Evolutionary conservation across 2,113 vertebrate species (phyloP), one percentile per base, ranked within the genome.

Genomic region (Falcunculus frontatus): DNA sequence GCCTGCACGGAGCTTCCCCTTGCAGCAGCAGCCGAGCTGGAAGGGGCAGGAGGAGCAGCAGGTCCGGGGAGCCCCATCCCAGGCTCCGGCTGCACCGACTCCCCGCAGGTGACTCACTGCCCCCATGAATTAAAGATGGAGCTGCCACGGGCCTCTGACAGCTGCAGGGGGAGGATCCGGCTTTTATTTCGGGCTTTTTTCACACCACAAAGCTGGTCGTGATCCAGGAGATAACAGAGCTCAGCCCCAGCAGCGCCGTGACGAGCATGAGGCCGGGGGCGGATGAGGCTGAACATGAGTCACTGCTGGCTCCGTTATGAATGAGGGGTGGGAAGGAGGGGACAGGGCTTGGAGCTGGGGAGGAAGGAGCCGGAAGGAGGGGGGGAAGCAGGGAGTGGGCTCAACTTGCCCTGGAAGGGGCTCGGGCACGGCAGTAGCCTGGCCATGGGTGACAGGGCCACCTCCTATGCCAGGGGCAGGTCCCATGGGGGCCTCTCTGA

Each of bases 61-160:
- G 60, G 16, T 32, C 41, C 0, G 13, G 87, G 53, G 78, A 89
- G 79, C 55, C 55, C 79, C 63, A 32, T 55, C 47, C 78, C 63
- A 62, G 47, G 62, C 78, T 76, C 77, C 0, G 60, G 44, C 62
- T 60, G 69, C 78, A 46, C 41, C 29, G 30, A 47, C 55, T 69
- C 85, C 95, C 88, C 25, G 3, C 94, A 95, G 93, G 95, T 97
- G 96, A 97, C 91, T 96, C 96, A 97, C 52, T 82, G 60, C 60
- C 87, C 89, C 73, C 80, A 94, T 95, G 96, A 94, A 96, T 96
- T 95, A 95, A 95, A 96, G 95, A 95, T 96, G 77, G 81, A 93
- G 86, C 91, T 49, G 82, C 78, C 81, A 78, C 46, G 68, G 92
- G 94, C 94, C 39, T 65, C 73, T 88, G 91, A 76, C 94, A 93